Base-by-base conservation (phyloP, 1,140 invertebrate species). In the Ceratitis capitata region DNA sequence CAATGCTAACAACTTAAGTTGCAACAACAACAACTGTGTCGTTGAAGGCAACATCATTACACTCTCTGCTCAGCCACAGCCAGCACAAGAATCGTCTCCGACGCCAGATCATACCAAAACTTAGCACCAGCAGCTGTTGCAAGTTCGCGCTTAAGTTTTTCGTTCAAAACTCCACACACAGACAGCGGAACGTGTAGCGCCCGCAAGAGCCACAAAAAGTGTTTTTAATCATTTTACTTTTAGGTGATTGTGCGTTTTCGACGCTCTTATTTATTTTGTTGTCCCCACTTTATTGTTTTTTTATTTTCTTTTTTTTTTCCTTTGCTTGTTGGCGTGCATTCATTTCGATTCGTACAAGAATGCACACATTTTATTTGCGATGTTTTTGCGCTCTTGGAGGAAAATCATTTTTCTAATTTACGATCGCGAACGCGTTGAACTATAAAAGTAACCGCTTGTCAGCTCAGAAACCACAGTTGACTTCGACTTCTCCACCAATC, bases 211-310 rank as follows among this genome's bases (percentile, higher is more conserved):
- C 14, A 32, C 56, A 49, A 58, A 23, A 45, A 7, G 5, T 39
- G 56, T 45, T 64, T 64, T 39, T 39, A 84, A 84, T 61, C 12
- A 10, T 39, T 61, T 56, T 61, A 53, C 58, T 85, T 85, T 64
- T 78, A 23, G 58, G 74, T 85, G 85, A 85, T 85, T 85, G 74
- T 85, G 85, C 74, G 78, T 85, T 61, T 84, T 45, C 56, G 56
- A n/a, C 58, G 45, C 51, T 29, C 39, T 78, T 85, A 26, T 85
- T 69, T n/a, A n/a, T n/a, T n/a, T n/a, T n/a, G n/a, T n/a, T n/a
- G n/a, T n/a, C n/a, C n/a, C n/a, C n/a, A n/a, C n/a, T n/a, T 32
- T n/a, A 14, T 42, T 23, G 16, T 16, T 84, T 84, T 83, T 42
- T 9, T 82, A 5, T 82, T 82, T 82, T n/a, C n/a, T n/a, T n/a